phyloP scores from a whole-genome alignment of 2,888 invertebrate species.

The Himalopsyche tibetana region DNA sequence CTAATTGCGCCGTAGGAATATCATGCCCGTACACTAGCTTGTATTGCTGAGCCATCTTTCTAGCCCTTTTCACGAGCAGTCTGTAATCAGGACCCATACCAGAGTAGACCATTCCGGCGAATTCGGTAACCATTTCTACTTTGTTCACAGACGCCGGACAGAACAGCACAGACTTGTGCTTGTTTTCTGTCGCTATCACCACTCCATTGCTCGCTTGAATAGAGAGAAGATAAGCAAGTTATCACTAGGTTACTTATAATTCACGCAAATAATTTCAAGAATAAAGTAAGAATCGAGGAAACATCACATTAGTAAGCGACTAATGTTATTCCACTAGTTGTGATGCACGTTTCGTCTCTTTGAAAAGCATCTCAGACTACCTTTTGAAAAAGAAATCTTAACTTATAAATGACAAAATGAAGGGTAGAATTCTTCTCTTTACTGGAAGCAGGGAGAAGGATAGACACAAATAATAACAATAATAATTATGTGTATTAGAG shows the following conservation, averaged over 20 bases:
- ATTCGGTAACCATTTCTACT: conserved; percentile 96
- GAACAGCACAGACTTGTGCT: conserved; percentile 96
- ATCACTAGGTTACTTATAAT: too few relatives aligned
- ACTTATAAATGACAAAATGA: too few relatives aligned
- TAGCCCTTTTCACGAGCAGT: conserved; percentile 91
- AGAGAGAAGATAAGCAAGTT: too few relatives aligned
- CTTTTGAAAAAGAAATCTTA: too few relatives aligned
- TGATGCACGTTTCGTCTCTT: background rate
- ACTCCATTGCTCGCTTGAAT: conserved; percentile 95
- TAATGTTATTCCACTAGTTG: background rate
- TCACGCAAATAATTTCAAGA: too few relatives aligned
- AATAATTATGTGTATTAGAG: too few relatives aligned
- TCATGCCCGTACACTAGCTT: conserved; percentile 93
- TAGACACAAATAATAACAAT: too few relatives aligned
- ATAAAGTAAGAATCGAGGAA: too few relatives aligned
- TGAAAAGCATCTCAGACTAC: background rate
- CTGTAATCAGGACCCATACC: conserved; percentile 96
- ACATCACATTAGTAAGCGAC: too few relatives aligned
- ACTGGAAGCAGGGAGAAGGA: too few relatives aligned
- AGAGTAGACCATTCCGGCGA: conserved; percentile 98
- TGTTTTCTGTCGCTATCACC: conserved; percentile 99
- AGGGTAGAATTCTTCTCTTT: too few relatives aligned
- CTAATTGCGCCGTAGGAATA: conserved; percentile 97
- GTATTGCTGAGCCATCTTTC: conserved; percentile 98
- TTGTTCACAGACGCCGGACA: conserved; percentile 98